Evolutionary conservation across 2,113 vertebrate genomes (phyloP), one percentile per base, ranked within the genome.

Genomic region (Daboia siamensis): DNA sequence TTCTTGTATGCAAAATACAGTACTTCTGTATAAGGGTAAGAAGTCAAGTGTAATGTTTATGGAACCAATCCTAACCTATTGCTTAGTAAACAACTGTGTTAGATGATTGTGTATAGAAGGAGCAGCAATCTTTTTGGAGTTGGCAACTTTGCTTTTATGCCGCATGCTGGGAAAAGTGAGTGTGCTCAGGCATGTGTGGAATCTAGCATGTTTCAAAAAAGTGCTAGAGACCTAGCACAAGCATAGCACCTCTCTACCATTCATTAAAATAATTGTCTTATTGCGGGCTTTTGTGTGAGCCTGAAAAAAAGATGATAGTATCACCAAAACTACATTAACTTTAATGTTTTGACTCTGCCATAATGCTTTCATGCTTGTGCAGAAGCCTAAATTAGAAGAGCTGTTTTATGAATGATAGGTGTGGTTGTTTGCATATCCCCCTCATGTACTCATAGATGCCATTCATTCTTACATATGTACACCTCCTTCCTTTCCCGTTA

Each of bases 1-100:
- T 96, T 93, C 92, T 96, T 96, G 96, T 96, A 94, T 97, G 93
- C 94, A 93, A 85, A 87, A 96, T 44, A 80, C 95, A 13, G 91
- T 48, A n/a, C 91, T 69, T 90, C 1, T 17, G n/a, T 64, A 21
- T n/a, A n/a, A 10, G 11, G 23, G 24, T 86, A 20, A 44, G 26
- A 17, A 23, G 86, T 13, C 33, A 92, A 54, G 61, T 26, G 5
- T 74, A 56, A 89, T 48, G n/a, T 46, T 26, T 51, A 21, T 92
- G 26, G 56, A 29, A 52, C 12, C 5, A 29, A 5, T 52, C 48
- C 6, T 51, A 15, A 87, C 13, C 26, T 61, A 26, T 21, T 87
- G 3, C 46, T 64, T 11, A 87, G 51, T 48, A 46, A 64, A 13
- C 29, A 84, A 52, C n/a, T 54, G 13, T 21, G 23, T 21, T 44